phyloP scores from a whole-genome alignment of 2,888 invertebrate genomes.

The Zaprionus obscuricornis region DNA sequence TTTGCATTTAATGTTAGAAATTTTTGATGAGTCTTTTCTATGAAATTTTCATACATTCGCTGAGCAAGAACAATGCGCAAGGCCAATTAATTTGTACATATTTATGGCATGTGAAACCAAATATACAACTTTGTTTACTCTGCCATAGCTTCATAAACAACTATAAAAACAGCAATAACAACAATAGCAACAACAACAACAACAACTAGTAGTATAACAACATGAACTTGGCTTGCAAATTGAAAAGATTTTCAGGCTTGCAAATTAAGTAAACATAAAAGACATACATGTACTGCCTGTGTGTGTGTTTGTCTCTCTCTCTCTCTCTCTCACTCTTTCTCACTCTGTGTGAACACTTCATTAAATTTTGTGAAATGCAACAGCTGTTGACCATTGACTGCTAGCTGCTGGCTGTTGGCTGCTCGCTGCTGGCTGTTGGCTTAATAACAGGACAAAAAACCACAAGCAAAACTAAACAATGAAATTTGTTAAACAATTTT shows the following conservation, averaged over 20 bases:
- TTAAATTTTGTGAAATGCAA: constrained; percentile 62
- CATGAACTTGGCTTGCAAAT: no score
- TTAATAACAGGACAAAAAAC: constrained; percentile 48
- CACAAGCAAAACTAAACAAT: constrained; percentile 40
- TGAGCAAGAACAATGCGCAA: constrained; percentile 31
- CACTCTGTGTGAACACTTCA: constrained; percentile 40
- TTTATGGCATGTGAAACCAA: constrained; percentile 37
- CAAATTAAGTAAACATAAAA: constrained; percentile 35
- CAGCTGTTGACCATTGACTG: constrained; percentile 34
- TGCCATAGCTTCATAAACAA: constrained; percentile 9
- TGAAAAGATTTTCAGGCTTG: no score
- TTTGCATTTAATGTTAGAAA: no score
- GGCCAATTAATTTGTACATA: constrained; percentile 59
- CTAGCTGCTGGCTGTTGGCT: no score
- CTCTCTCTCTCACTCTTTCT: not conserved
- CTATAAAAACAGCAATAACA: constrained; percentile 4
- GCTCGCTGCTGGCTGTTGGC: no score
- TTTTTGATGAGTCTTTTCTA: no score
- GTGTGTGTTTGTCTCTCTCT: not conserved
- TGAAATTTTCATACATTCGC: no score
- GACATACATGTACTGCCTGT: constrained; percentile 23
- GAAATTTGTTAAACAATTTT: constrained; percentile 31
- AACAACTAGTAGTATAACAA: no score
- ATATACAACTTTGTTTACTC: constrained; percentile 33
- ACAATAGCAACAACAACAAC: not conserved